phyloP scores from a whole-genome alignment of 2,113 vertebrate genomes.

The Desmodus rotundus region DNA sequence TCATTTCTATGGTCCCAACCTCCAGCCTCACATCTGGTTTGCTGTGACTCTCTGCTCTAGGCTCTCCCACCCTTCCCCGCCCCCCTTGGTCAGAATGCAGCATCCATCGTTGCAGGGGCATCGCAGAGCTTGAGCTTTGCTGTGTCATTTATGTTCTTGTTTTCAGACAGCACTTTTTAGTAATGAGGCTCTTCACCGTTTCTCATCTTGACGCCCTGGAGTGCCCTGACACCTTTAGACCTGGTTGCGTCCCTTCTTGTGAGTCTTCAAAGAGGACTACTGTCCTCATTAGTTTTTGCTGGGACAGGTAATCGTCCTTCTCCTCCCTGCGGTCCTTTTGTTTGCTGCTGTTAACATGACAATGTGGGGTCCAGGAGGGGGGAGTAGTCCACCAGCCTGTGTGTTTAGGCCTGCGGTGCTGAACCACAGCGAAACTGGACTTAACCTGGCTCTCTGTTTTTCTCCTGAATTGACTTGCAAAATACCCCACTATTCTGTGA shows the following conservation, averaged over 20 bases:
- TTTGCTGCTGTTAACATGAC: constrained; percentile 54
- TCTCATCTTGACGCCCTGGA: background rate
- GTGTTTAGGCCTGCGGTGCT: constrained; percentile 74
- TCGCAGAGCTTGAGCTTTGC: background rate
- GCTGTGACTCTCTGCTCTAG: background rate
- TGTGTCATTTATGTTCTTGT: background rate
- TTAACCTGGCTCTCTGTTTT: constrained; percentile 67
- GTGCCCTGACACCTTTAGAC: background rate
- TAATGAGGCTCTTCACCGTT: background rate
- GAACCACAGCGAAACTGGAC: constrained; percentile 62
- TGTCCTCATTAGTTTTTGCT: background rate
- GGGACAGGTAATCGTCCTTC: background rate
- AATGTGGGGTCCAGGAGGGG: background rate
- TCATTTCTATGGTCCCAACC: background rate
- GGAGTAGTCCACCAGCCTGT: constrained; percentile 51
- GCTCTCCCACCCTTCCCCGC: too few species aligned
- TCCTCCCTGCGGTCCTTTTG: background rate
- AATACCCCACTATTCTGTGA: constrained; percentile 72
- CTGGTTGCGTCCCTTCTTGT: background rate
- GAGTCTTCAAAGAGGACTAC: background rate
- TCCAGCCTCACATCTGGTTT: background rate
- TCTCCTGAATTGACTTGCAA: constrained; percentile 79
- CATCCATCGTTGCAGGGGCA: background rate
- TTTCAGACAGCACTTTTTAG: background rate
- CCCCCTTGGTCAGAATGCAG: background rate